Base-by-base conservation (phyloP, 1,140 invertebrate species). In the Venturia canescens region DNA sequence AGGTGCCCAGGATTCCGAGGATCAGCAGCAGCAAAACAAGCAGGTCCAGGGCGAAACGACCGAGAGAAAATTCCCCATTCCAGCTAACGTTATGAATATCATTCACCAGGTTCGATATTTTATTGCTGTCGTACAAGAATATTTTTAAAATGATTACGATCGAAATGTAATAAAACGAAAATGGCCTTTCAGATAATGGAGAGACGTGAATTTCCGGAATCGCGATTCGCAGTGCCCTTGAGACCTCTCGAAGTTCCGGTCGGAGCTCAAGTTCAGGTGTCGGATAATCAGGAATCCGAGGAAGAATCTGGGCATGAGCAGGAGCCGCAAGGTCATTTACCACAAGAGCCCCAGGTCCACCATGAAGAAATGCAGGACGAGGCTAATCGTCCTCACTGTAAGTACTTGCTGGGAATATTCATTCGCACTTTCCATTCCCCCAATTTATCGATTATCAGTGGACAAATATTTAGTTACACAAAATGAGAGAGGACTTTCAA, bases 301-400 rank as follows among this genome's bases (percentile, higher is more conserved):
- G 84, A 88, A 48, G 92, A 93, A 3, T 34, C 31, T 7, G 88
- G 91, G 77, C 87, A 86, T 82, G 82, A 87, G 27, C 86, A 88
- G 31, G 83, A 87, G 60, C 86, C 91, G 26, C 88, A 90, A 5
- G 87, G 84, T 16, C 80, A 85, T 60, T 78, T 79, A 72, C 83
- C 87, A 63, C 84, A 86, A 60, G 80, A 88, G 82, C 84, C 88
- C 13, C 79, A 83, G 53, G 60, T 67, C 31, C 66, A 83, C 23
- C 48, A 60, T n/a, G 77, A 77, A 26, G 84, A 89, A 38, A 77
- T 66, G 53, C 84, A 82, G 15, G 86, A 88, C 18, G 87, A 89
- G 27, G 85, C 87, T 82, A 92, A 89, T 89, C 94, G 94, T 83
- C 94, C 94, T 82, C 94, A 94, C 81, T 94, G 94, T 94, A 88